Base-by-base conservation (phyloP, 2,888 invertebrate species). In the Tupiocoris notatus region DNA sequence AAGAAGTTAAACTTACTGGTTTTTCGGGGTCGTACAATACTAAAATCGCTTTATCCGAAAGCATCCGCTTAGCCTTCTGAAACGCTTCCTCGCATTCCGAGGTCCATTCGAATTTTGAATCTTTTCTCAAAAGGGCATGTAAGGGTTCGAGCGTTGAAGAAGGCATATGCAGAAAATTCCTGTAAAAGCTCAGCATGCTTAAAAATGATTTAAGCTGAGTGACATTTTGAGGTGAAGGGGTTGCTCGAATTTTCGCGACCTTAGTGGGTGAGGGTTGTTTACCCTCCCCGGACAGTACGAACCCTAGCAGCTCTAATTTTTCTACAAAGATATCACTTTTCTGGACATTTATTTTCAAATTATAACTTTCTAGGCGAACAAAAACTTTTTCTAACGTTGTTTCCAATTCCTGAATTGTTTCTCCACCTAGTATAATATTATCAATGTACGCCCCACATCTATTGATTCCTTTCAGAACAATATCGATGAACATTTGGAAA, bases 131-230 rank as follows among this genome's bases (percentile, higher is more conserved):
- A 22, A 77, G 64, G 22, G 64, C 71, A 22, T 78, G 71, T 24
- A 78, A 22, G 20, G 77, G 77, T 16, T 74, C 74, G 17, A 77
- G 64, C n/a, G n/a, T n/a, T n/a, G n/a, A n/a, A n/a, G n/a, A n/a
- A n/a, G n/a, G n/a, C n/a, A n/a, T n/a, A n/a, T n/a, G n/a, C n/a
- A n/a, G n/a, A n/a, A n/a, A n/a, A n/a, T n/a, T n/a, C n/a, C n/a
- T n/a, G n/a, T n/a, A n/a, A n/a, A n/a, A n/a, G n/a, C n/a, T n/a
- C n/a, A n/a, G n/a, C n/a, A n/a, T n/a, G n/a, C n/a, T n/a, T n/a
- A n/a, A n/a, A n/a, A n/a, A n/a, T n/a, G n/a, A n/a, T n/a, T n/a
- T n/a, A n/a, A n/a, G n/a, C n/a, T n/a, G n/a, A n/a, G n/a, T n/a
- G n/a, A n/a, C n/a, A n/a, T n/a, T n/a, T n/a, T n/a, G n/a, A 57